Evolutionary conservation across 2,888 invertebrate species (phyloP), one percentile per base, ranked within the genome.

Genomic region (Aleiodes leptofemur): DNA sequence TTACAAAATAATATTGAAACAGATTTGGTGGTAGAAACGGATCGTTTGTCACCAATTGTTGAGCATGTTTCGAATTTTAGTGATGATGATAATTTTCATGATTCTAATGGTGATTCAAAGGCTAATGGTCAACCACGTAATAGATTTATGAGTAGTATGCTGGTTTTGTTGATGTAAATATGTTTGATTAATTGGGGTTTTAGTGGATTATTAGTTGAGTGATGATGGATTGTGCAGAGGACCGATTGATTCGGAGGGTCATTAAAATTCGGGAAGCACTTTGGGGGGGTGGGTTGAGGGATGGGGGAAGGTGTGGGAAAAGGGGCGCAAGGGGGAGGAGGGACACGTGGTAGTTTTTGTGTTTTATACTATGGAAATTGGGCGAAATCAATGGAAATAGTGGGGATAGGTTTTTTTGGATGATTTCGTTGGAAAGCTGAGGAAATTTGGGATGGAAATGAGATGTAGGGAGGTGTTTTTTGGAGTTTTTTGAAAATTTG

Each of bases 121-220:
- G 69, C 86, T 16, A 86, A 86, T 78, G 85, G 86, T 57, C 83
- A 84, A 76, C 80, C 84, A 53, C 83, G 84, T 77, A 81, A 85
- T 72, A 86, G 82, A 80, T 86, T 86, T 85, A 83, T 89, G 82
- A 87, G 86, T 84, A 87, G 87, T 77, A 87, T 87, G 86, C 86
- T 88, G 80, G 87, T 88, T 77, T 82, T 88, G 69, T 81, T 86
- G 79, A 80, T 88, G 84, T 88, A 87, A 88, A 86, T 86, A 84
- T 16, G 43, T 43, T 43, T 43, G 7, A 11, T 43, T 43, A 69
- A 71, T 31, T 57, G 53, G 13, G 9, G 1, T 9, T 9, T 53
- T 53, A 3, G 13, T 53, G 5, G 53, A 13, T 13, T 53, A 23
- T 23, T 1, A 23, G 2, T 23, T 23, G 23, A 2, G 23, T 23